These are phyloP conservation scores for Ageneiosus marmoratus DNA, from an alignment of 2,113 vertebrate genomes.

Conservation along the genomic window DNA sequence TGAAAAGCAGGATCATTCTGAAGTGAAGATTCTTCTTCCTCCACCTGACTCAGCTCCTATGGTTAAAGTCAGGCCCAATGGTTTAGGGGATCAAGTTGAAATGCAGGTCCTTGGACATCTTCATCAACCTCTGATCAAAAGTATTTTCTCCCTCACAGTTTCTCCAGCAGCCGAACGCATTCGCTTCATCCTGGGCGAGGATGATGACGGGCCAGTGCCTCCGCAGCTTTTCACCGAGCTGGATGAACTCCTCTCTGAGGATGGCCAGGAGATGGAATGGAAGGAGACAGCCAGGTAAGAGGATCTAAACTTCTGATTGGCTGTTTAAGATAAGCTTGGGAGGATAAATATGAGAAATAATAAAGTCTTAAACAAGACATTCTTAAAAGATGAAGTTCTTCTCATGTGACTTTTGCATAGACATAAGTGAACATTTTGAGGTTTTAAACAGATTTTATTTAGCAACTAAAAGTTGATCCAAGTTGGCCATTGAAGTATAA, in stretches of 20 bases:
- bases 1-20: slow-evolving; percentile 35
- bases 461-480: not conserved
- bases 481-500: not conserved
- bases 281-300: slow-evolving; percentile 96
- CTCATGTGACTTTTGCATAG: not conserved
- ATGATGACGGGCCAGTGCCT: slow-evolving; percentile 89
- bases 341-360: not conserved
- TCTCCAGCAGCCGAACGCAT: slow-evolving; percentile 94
- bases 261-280: slow-evolving; percentile 98
- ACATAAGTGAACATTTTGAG: not conserved
- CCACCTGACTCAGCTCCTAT: slow-evolving; percentile 51
- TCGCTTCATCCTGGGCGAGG: slow-evolving; percentile 95
- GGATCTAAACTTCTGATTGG: slow-evolving; percentile 15
- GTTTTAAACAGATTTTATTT: not conserved
- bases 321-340: not conserved
- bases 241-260: slow-evolving; percentile 90
- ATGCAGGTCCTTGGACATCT: slow-evolving; percentile 50
- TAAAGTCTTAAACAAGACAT: not conserved
- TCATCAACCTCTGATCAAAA: slow-evolving; percentile 79
- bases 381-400: not conserved
- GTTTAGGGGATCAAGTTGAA: slow-evolving; percentile 69
- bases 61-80: slow-evolving; percentile 60
- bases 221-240: slow-evolving; percentile 98
- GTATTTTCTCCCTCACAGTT: slow-evolving; percentile 93
- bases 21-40: slow-evolving; percentile 63